Evolutionary conservation across 2,113 vertebrate genomes (phyloP), one percentile per base, ranked within the genome.

Genomic region (Dolichallabes microphthalmus): DNA sequence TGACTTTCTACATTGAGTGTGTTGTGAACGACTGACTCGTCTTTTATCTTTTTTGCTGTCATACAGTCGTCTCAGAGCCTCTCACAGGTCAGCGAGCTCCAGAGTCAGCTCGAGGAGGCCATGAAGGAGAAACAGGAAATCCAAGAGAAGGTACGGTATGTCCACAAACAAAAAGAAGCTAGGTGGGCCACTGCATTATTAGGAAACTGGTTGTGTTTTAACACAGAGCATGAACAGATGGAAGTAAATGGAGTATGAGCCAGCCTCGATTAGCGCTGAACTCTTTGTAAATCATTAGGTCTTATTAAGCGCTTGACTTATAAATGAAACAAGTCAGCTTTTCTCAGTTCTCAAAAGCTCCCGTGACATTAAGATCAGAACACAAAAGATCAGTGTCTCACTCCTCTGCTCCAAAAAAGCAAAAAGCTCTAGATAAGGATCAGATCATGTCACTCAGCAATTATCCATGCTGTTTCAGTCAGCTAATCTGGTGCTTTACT

Each of bases 71-170:
- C 98, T 39, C 96, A 98, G 89, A 96, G 98, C 90, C 89, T 99
- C 92, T 96, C 96, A 0, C 98, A 99, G 94, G 98, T 99, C 94
- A 99, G 95, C 3, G 97, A 99, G 87, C 95, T 99, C 53, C 97
- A 99, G 73, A 92, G 94, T 11, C 98, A 99, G 91, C 93, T 99
- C 86, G 98, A 99, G 88, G 98, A 99, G 25, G 93, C 95, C 90
- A 93, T 91, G 86, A 98, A 97, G 91, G 97, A 99, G 92, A 99
- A 97, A 87, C 97, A 99, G 90, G 98, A 99, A 82, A 88, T 98
- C 6, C 98, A 98, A 88, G 98, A 99, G 90, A 99, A 97, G 97
- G 98, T 99, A 91, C 74, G 97, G 98, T 99, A 91, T 78, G 84
- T 39, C n/a, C 74, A 86, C 27, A 30, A 35, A 53, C 25, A 22